Conservation (phyloP, 2,888 invertebrate species). For the Andrena chrysosceles region DNA sequence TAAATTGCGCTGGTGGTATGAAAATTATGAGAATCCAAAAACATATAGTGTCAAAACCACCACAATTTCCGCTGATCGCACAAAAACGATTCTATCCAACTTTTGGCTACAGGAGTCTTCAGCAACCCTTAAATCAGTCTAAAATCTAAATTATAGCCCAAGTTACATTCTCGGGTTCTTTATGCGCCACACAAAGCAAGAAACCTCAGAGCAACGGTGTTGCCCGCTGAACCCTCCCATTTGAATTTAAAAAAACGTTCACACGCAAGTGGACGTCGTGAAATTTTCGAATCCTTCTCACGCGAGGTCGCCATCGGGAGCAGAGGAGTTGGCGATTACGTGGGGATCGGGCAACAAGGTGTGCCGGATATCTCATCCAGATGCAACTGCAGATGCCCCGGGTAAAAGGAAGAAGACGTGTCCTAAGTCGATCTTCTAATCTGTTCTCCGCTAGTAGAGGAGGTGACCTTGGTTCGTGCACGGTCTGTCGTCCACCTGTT, state of each 20-base stretch:
- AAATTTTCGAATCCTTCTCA: constrained; percentile 4
- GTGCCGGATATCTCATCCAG: neutral
- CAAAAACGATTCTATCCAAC: neutral
- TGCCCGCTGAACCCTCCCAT: neutral
- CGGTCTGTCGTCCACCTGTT: constrained; percentile 73
- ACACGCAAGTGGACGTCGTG: neutral
- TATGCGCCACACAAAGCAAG: neutral
- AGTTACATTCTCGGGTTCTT: neutral
- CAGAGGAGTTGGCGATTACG: neutral
- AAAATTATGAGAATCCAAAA: too few species aligned
- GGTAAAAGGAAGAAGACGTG: constrained; percentile 2
- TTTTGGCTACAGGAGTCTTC: neutral
- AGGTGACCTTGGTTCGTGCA: constrained; percentile 66
- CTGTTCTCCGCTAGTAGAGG: constrained; percentile 8
- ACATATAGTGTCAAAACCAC: too few species aligned
- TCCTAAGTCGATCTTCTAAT: constrained; percentile 25
- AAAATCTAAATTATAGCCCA: neutral
- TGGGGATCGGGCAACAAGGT: constrained; percentile 14
- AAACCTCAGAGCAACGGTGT: neutral
- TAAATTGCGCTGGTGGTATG: too few species aligned
- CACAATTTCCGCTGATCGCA: neutral
- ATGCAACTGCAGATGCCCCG: constrained; percentile 25
- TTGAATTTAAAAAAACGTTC: neutral
- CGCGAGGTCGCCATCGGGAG: neutral
- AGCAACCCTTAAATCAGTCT: neutral